Base-by-base conservation (phyloP, 2,797 vertebrate genomes). In the Gymnocypris eckloni region DNA sequence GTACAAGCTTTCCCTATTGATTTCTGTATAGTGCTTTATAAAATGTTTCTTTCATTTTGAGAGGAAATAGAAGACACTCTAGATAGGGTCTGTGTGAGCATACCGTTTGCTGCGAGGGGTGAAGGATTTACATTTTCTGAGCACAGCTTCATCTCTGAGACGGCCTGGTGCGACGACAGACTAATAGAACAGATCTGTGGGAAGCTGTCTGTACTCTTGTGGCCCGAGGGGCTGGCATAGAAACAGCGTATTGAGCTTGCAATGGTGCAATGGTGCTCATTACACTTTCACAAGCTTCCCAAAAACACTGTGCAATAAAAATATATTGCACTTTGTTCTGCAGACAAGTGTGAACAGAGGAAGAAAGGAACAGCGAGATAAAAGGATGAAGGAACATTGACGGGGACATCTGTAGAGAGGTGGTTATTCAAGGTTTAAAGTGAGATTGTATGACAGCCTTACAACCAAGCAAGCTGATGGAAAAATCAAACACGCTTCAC, bases 41-140 rank as follows among this genome's bases (percentile, higher is more conserved):
- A 94, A 94, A 94, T 92, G 90, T 90, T 90, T 83, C 88, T 94
- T 93, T 93, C 88, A 93, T 93, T 93, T 93, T 89, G 91, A 39
- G 82, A 91, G 71, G 73, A 89, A 86, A 85, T 84, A 90, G 89
- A 89, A 91, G 90, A 91, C 67, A 54, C 52, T 88, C 85, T 4
- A 83, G 50, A 73, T 83, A 45, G 71, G 77, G 81, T 59, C 28
- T 39, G 13, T 41, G 37, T 12, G 75, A 72, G 45, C 1, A 1
- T 28, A 18, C 45, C 28, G 9, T 71, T 86, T 91, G 89, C 87
- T 67, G 75, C 15, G 64, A 87, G 84, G 41, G 86, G 70, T 85
- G 82, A 78, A 82, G 37, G 56, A 71, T 84, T 69, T 78, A 43
- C 37, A 82, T 43, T 56, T 72, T 82, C 50, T 71, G 43, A 59